Evolutionary conservation across 2,888 invertebrate genomes (phyloP).

Genomic region (Agrotis puta): DNA sequence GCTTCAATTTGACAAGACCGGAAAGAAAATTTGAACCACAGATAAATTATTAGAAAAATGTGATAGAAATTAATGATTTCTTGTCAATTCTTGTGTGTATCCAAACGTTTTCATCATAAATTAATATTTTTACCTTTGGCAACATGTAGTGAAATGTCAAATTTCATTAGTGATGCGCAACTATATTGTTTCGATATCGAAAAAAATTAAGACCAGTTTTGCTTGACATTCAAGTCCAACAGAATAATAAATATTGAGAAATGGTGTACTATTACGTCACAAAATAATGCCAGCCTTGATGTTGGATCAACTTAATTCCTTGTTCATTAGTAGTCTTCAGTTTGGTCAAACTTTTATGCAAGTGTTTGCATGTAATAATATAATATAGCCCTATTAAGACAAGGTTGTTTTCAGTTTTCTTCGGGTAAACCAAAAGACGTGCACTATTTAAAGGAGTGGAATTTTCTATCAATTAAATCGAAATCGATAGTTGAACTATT

Average conservation of each 20-base stretch:
- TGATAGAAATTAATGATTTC: not conserved
- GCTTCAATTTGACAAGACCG: constrained; percentile 68
- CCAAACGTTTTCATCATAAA: constrained; percentile 14
- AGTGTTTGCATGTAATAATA: no score
- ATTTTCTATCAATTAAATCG: not conserved
- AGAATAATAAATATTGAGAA: no score
- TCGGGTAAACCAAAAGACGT: no score
- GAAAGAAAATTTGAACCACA: constrained; percentile 40
- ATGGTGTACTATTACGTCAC: no score
- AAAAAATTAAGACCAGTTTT: not conserved
- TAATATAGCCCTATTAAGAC: no score
- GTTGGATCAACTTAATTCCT: not conserved
- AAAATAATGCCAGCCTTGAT: no score
- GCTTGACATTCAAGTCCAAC: no score
- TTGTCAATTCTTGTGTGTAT: constrained; percentile 21
- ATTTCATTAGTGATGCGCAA: not conserved
- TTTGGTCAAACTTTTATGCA: no score
- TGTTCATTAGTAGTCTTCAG: not conserved
- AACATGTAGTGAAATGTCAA: constrained; percentile 27
- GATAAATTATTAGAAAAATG: constrained; percentile 32
- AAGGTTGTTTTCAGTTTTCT: not conserved
- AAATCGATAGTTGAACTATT: not conserved
- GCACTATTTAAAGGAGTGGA: not conserved
- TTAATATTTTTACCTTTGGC: constrained; percentile 13
- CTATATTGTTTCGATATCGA: not conserved